These are phyloP conservation scores for Cavia porcellus DNA, from an alignment of 2,113 vertebrate species.

Conservation along the genomic window DNA sequence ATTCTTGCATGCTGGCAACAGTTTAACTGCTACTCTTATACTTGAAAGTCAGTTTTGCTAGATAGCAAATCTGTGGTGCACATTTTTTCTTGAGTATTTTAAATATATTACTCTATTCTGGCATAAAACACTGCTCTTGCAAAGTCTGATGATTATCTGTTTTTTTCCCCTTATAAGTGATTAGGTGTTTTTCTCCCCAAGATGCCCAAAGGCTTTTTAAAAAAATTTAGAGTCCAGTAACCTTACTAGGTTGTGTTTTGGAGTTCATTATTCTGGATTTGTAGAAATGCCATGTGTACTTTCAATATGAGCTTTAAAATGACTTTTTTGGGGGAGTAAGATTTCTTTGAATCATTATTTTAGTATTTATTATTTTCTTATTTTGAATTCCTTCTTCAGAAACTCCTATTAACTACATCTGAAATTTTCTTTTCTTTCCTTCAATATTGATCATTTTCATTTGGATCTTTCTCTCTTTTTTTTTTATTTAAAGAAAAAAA, in stretches of 20 bases:
- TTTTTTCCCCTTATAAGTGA: constrained; percentile 47
- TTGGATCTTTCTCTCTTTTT: background rate
- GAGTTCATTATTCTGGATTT: background rate
- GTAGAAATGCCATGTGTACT: background rate
- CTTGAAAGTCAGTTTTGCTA: constrained; percentile 36
- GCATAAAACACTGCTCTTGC: background rate
- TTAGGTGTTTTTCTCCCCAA: background rate
- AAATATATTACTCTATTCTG: background rate
- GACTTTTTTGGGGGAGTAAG: background rate
- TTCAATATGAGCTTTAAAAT: background rate
- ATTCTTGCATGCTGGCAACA: background rate
- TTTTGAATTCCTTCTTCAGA: constrained; percentile 2
- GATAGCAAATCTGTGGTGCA: background rate
- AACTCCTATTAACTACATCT: background rate
- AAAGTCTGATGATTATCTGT: background rate
- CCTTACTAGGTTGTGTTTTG: background rate
- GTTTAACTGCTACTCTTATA: background rate
- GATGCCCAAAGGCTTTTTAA: background rate
- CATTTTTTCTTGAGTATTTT: constrained; percentile 42
- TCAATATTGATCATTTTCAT: background rate
- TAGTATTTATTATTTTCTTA: constrained; percentile 12
- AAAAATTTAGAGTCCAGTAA: background rate
- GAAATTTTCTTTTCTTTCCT: background rate
- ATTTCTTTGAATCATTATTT: background rate
- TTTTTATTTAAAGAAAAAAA: no score